Percentiles rank a stretch among this genome's conserved stretches.
Evolutionary conservation across 2,113 vertebrate species (phyloP).

Genomic region (Choloepus hoffmanni): DNA sequence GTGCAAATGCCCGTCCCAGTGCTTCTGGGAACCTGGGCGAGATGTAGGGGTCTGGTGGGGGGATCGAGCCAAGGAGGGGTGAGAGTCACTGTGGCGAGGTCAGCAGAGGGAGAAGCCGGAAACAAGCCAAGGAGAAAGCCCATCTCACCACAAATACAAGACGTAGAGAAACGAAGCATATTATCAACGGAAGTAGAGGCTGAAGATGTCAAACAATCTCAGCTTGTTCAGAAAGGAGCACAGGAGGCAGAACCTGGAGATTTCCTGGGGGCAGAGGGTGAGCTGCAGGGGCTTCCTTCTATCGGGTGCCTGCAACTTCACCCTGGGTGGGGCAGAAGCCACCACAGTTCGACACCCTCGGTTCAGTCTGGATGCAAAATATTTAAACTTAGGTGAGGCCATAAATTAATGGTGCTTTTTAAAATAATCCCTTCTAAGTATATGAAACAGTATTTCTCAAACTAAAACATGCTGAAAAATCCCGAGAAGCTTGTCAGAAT

Average conservation of each 20-base stretch:
- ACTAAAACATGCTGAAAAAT: background rate
- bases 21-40: background rate
- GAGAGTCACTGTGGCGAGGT: background rate
- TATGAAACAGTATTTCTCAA: background rate
- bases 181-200: background rate
- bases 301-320: background rate
- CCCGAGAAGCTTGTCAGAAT: background rate
- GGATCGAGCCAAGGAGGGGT: background rate
- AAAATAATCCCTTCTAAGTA: background rate
- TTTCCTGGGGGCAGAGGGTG: background rate
- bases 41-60: too few species aligned
- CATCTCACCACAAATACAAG: background rate
- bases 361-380: background rate
- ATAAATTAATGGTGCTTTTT: background rate
- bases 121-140: background rate
- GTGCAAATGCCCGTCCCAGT: background rate
- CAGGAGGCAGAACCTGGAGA: background rate
- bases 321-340: background rate
- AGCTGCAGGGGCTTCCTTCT: background rate
- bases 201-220: background rate
- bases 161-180: background rate
- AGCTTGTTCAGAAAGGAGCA: background rate
- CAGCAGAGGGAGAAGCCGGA: background rate
- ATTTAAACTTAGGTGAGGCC: background rate
- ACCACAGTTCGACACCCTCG: background rate